phyloP scores from a whole-genome alignment of 2,113 vertebrate genomes.

The Pontoporia blainvillei region DNA sequence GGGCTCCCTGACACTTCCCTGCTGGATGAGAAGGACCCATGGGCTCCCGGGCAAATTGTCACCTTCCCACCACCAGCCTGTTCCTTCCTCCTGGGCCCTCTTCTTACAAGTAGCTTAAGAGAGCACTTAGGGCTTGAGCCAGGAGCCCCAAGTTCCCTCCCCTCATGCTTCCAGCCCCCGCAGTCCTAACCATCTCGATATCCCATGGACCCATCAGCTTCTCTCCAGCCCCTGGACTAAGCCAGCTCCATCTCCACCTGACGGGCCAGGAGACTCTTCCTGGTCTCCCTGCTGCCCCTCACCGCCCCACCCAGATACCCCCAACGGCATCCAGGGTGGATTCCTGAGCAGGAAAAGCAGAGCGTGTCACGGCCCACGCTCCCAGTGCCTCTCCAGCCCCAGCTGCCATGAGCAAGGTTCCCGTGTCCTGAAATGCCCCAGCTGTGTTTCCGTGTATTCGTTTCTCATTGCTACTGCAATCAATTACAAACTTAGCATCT shows the following conservation, averaged over 20 bases:
- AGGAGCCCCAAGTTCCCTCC: not conserved
- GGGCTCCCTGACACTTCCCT: not conserved
- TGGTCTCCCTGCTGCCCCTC: not conserved
- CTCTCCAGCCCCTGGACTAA: not conserved
- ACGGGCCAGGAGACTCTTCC: not conserved
- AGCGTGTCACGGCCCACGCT: fast-evolving
- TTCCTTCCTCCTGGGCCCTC: not conserved
- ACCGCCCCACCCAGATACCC: fast-evolving
- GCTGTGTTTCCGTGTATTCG: no score
- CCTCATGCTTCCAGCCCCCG: no score
- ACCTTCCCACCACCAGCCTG: not conserved
- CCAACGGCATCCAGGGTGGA: not conserved
- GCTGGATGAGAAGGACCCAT: fast-evolving
- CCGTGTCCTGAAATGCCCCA: fast-evolving
- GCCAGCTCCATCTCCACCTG: not conserved
- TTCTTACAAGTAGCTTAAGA: not conserved
- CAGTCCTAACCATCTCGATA: fast-evolving
- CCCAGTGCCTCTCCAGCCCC: not conserved
- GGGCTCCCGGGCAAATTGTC: not conserved
- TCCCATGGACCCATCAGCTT: not conserved
- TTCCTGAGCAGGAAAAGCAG: not conserved
- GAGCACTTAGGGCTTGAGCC: not conserved
- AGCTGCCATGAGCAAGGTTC: not conserved
- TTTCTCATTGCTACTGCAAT: not conserved
- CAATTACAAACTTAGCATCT: not conserved